A percentile compares a stretch with the other conserved stretches of the same genome.
Conservation (phyloP, 2,797 vertebrate genomes). For the Cirrhinus mrigala region DNA sequence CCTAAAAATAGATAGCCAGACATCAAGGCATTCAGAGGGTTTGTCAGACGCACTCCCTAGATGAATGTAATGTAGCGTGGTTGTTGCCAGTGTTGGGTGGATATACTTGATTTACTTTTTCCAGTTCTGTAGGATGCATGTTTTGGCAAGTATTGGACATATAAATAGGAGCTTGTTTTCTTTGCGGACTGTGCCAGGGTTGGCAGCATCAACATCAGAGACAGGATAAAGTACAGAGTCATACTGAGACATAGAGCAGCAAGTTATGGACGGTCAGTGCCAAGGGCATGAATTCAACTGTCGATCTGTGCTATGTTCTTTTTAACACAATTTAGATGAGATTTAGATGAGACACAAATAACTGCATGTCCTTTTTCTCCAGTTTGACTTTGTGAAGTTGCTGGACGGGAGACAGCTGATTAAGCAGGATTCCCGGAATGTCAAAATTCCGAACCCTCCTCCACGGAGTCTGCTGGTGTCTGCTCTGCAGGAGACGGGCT, state of each 20-base stretch:
- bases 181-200: background rate
- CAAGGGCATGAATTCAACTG: conserved; percentile 19
- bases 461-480: conserved; percentile 84
- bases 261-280: conserved; percentile 5
- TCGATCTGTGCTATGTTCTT: conserved; percentile 13
- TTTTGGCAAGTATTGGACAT: conserved; percentile 12
- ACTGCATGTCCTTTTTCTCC: conserved; percentile 53
- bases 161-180: conserved; percentile 29
- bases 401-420: conserved; percentile 89
- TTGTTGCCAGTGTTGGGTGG: background rate
- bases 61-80: background rate
- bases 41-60: conserved; percentile 9
- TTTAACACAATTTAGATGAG: conserved; percentile 23
- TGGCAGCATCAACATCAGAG: conserved; percentile 18
- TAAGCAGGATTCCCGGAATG: conserved; percentile 81
- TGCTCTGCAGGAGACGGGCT: conserved; percentile 86
- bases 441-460: conserved; percentile 77
- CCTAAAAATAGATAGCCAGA: conserved; percentile 2
- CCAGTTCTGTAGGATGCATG: conserved; percentile 7
- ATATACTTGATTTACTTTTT: conserved; percentile 25
- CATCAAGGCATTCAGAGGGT: background rate
- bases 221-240: background rate
- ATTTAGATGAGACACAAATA: background rate
- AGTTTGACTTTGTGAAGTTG: conserved; percentile 92
- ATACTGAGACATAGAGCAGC: background rate